These are phyloP conservation scores for Campylomormyrus tamandua DNA, from an alignment of 2,113 vertebrate species.

Conservation along the genomic window DNA sequence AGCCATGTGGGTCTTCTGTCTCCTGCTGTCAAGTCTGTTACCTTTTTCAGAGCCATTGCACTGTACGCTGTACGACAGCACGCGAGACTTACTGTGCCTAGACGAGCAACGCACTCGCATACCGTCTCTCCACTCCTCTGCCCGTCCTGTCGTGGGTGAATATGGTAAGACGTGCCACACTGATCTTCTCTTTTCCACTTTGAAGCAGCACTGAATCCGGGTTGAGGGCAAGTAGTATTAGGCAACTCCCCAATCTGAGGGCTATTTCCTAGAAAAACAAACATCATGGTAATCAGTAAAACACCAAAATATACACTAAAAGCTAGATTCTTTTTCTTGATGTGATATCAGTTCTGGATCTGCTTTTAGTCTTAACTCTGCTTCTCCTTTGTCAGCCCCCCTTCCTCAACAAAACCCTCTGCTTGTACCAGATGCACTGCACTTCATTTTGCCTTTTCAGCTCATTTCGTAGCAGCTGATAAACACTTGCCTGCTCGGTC, in stretches of 20 bases:
- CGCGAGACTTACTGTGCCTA: not conserved
- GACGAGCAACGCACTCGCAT: not conserved
- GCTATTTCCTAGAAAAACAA: not conserved
- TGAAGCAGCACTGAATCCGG: not conserved
- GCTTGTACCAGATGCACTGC: slow-evolving; percentile 6
- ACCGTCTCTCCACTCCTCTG: not conserved
- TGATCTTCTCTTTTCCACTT: not conserved
- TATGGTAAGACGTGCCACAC: not conserved
- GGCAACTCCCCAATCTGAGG: not conserved
- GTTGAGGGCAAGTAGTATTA: not conserved
- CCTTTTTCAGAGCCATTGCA: not conserved
- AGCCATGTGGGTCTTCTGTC: not conserved
- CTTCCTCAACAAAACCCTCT: not conserved
- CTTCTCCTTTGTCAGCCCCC: not conserved
- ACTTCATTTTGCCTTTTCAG: slow-evolving; percentile 19
- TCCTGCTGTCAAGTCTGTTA: not conserved
- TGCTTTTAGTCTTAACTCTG: slow-evolving; percentile 5
- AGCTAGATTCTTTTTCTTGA: not conserved
- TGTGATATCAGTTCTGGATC: not conserved
- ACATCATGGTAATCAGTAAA: not conserved
- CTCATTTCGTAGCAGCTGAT: slow-evolving; percentile 25
- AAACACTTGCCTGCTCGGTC: slow-evolving; percentile 17
- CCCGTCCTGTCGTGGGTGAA: not conserved
- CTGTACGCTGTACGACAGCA: not conserved
- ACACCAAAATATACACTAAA: not conserved